Base-by-base conservation (phyloP, 2,888 invertebrate species). In the Scaptomyza caliginosa region DNA sequence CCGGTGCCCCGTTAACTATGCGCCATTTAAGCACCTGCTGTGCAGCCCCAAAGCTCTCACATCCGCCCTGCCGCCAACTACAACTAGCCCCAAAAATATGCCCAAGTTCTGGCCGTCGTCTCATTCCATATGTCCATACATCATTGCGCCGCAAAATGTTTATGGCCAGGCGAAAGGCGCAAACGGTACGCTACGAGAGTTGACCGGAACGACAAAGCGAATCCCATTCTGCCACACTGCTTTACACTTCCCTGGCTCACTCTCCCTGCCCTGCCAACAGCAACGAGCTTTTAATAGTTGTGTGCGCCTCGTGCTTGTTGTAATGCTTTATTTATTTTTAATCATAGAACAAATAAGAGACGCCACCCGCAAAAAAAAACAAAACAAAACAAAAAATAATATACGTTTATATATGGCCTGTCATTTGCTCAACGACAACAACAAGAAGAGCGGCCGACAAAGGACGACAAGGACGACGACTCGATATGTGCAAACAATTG, bases 271-370 rank as follows among this genome's bases (percentile, higher is more conserved):
- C 42, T 3, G 36, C 24, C 32, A 38, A 32, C 54, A 48, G 39
- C 74, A 63, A 78, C 74, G 74, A 74, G 68, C 80, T 67, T 86
- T 81, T 83, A 77, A 81, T 81, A 81, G 81, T 81, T 81, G 67
- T 74, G 77, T 67, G 74, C 77, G 71, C 74, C 71, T 46, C 56
- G 8, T 16, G 34, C 34, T 34, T 16, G 34, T 58, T 58, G 79
- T 77, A 77, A 86, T 81, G 84, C 74, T 80, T 83, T 81, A 86
- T 81, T 81, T 86, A 81, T 86, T 86, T 81, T 81, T 81, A 86
- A 81, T 81, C 86, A 86, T 80, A 79, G 86, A 86, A 81, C 84
- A 81, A 86, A 81, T 81, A 83, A 80, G 83, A 55, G 43, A 50
- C 49, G 39, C 50, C 66, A 66, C 26, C 56, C 67, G 55, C 39